phyloP scores from a whole-genome alignment of 2,888 invertebrate genomes.

The Thelaira solivaga region DNA sequence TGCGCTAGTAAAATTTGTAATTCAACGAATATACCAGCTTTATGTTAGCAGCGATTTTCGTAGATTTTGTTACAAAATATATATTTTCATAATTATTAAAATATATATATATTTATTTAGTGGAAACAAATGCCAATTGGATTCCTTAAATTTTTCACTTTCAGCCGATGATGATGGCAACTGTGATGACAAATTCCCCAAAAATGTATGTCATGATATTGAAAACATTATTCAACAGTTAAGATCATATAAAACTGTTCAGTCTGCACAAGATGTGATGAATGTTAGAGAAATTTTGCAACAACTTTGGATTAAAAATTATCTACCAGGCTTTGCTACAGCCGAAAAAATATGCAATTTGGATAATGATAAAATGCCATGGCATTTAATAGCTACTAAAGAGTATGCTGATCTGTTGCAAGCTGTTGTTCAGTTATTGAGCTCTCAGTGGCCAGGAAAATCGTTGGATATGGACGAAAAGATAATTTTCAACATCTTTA shows the following conservation, averaged over 20 bases:
- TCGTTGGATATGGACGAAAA: constrained; percentile 42
- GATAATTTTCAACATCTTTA: constrained; percentile 69
- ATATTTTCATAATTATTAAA: constrained; percentile 49
- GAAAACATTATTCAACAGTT: constrained; percentile 66
- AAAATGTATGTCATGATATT: constrained; percentile 63
- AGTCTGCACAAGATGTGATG: constrained; percentile 73
- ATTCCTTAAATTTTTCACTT: constrained; percentile 75
- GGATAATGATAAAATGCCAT: constrained; percentile 76
- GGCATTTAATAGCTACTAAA: constrained; percentile 76
- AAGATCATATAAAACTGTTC: constrained; percentile 68
- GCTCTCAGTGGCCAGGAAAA: constrained; percentile 80
- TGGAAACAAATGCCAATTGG: constrained; percentile 76
- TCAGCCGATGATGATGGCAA: constrained; percentile 67
- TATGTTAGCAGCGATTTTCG: constrained; percentile 21
- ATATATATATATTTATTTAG: constrained; percentile 35
- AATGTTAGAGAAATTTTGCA: constrained; percentile 71
- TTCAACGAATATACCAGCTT: not conserved
- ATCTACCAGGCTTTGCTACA: constrained; percentile 79
- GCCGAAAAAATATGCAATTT: constrained; percentile 81
- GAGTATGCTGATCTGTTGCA: constrained; percentile 79
- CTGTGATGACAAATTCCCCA: constrained; percentile 54
- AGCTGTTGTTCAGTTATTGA: constrained; percentile 78
- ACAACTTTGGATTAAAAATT: constrained; percentile 68
- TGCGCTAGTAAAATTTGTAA: not conserved
- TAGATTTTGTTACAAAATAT: constrained; percentile 34